Conservation (phyloP, 1,140 invertebrate genomes). For the Drosophila subpulchrella region DNA sequence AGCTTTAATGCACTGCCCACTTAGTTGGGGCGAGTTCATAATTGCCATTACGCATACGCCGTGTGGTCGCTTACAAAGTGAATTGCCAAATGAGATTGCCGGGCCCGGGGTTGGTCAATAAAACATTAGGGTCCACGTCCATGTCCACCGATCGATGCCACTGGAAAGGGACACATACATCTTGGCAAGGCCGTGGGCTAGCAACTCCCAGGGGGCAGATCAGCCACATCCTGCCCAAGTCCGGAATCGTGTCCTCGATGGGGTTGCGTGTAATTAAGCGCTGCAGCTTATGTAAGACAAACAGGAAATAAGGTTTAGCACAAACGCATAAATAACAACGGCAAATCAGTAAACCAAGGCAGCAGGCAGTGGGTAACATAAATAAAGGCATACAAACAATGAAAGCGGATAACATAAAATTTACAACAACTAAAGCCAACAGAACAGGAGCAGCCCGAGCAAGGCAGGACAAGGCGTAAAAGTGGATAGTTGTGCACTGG, state of each 20-base stretch:
- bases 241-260: conserved; percentile 35
- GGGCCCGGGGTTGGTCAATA: conserved; percentile 19
- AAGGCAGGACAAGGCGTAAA: conserved; percentile 30
- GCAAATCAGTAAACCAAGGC: conserved; percentile 47
- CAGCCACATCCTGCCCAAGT: conserved; percentile 10
- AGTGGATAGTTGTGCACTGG: conserved; percentile 44
- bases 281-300: conserved; percentile 80
- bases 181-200: conserved; percentile 10
- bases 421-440: conserved; percentile 73
- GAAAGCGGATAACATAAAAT: conserved; percentile 81
- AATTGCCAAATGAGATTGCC: conserved; percentile 53
- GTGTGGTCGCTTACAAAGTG: conserved; percentile 59
- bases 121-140: conserved; percentile 26
- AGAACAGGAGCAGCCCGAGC: conserved; percentile 31
- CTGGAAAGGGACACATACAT: conserved; percentile 9
- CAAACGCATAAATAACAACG: conserved; percentile 78
- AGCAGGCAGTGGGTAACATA: conserved; percentile 54
- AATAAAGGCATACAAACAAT: conserved; percentile 76
- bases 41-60: conserved; percentile 76
- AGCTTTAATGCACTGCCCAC: conserved; percentile 69
- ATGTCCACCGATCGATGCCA: not conserved
- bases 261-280: conserved; percentile 76
- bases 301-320: conserved; percentile 80
- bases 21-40: conserved; percentile 57
- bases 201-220: conserved; percentile 25